Evolutionary conservation across 2,797 vertebrate species (phyloP).

Genomic region (Mus minutoides): DNA sequence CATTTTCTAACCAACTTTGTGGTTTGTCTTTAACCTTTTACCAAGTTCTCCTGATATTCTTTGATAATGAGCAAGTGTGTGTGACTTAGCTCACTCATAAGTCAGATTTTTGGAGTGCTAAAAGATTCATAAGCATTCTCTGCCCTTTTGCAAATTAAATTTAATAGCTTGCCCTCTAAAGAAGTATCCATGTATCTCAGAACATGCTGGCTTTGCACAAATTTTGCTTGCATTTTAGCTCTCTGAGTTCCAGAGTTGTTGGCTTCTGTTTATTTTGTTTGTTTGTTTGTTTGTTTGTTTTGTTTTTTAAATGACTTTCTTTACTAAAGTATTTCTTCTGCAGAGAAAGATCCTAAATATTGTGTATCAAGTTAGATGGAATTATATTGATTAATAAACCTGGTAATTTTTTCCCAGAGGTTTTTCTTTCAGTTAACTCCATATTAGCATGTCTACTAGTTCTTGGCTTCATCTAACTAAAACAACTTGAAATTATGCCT

Average conservation of each 20-base stretch:
- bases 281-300: too few species aligned
- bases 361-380: neutral
- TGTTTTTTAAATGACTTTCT: neutral
- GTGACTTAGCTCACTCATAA: conserved; percentile 29
- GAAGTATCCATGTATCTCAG: neutral
- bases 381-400: conserved; percentile 29
- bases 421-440: conserved; percentile 56
- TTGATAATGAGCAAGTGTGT: conserved; percentile 24
- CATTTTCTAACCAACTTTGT: conserved; percentile 47
- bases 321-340: neutral
- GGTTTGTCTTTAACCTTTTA: neutral
- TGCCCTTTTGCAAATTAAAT: conserved; percentile 46
- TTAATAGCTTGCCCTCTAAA: conserved; percentile 28
- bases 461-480: neutral
- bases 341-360: neutral
- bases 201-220: conserved; percentile 14
- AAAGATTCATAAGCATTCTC: conserved; percentile 35
- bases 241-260: neutral
- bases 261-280: neutral
- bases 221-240: conserved; percentile 32
- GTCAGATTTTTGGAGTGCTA: conserved; percentile 19
- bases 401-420: neutral
- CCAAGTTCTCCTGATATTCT: conserved; percentile 24
- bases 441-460: neutral
- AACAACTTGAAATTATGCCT: conserved; percentile 38